Conservation (phyloP, 2,797 vertebrate genomes). For the Eulemur mongoz region DNA sequence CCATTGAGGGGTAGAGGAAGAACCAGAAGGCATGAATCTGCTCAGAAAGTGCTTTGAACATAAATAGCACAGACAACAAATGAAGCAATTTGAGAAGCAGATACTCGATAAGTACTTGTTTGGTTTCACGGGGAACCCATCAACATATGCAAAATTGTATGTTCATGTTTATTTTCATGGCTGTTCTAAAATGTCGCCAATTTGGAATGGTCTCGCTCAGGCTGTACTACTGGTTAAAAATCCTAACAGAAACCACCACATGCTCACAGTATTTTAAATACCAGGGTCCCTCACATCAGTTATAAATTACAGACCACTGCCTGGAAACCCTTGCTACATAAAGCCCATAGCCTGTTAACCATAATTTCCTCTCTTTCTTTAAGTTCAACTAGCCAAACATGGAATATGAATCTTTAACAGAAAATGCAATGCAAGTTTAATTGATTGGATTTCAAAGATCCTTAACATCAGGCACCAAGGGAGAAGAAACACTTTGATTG, state of each 20-base stretch:
- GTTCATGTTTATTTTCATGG: constrained; percentile 45
- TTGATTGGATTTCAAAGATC: constrained; percentile 40
- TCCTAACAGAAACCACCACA: constrained; percentile 48
- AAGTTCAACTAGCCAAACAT: constrained; percentile 14
- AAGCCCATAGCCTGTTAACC: constrained; percentile 24
- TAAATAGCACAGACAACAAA: constrained; percentile 2
- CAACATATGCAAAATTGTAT: constrained; percentile 35
- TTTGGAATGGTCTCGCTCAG: constrained; percentile 18
- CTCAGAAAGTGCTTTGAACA: constrained; percentile 1
- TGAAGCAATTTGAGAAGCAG: constrained; percentile 30
- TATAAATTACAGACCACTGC: constrained; percentile 39
- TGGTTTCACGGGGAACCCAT: constrained; percentile 15
- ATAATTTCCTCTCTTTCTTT: constrained; percentile 48
- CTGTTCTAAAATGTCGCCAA: constrained; percentile 13
- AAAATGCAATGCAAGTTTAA: constrained; percentile 6
- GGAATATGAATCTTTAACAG: neutral
- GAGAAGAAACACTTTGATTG: neutral
- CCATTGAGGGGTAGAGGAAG: neutral
- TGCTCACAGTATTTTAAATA: constrained; percentile 30
- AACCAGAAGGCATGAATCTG: neutral
- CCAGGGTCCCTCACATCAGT: constrained; percentile 30
- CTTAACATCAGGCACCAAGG: neutral
- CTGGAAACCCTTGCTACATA: constrained; percentile 31
- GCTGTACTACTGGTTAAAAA: constrained; percentile 31
- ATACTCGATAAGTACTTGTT: neutral